A percentile compares a stretch with the other conserved stretches of the same genome.
Evolutionary conservation across 2,113 vertebrate species (phyloP).

Genomic region (Otus sunia): DNA sequence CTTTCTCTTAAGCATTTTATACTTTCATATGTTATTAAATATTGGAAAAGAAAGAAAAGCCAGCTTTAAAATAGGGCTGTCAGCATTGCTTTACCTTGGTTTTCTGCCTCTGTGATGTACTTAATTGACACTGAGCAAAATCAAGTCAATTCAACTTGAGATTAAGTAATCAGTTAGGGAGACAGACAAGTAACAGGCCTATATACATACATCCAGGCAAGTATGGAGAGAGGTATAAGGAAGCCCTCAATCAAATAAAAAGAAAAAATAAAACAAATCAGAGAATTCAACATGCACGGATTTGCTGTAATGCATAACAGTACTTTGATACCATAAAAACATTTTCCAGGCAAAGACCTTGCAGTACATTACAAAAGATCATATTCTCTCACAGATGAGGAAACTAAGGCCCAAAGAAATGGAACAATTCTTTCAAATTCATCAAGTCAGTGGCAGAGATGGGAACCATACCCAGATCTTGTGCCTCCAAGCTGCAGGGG

Average conservation of each 20-base stretch:
- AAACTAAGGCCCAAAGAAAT: not conserved
- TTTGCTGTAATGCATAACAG: not conserved
- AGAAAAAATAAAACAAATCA: not conserved
- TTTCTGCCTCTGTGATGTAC: not conserved
- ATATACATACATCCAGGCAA: not conserved
- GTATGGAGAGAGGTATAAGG: not conserved
- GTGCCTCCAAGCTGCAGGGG: not conserved
- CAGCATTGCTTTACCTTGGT: not conserved
- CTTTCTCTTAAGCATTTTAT: not conserved
- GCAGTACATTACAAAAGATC: not conserved
- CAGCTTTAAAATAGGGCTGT: not conserved
- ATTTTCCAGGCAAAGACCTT: not conserved
- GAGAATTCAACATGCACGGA: not conserved
- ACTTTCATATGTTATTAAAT: not conserved
- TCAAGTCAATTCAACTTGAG: not conserved
- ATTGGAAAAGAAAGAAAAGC: not conserved
- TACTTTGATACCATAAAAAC: not conserved
- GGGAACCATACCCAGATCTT: not conserved
- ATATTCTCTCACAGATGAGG: not conserved
- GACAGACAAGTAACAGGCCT: not conserved
- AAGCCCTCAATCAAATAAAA: not conserved
- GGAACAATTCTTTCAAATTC: not conserved
- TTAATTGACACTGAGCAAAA: not conserved
- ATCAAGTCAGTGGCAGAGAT: not conserved
- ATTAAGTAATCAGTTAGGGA: not conserved